Conservation (phyloP, 2,797 vertebrate genomes). For the Lindbergichthys nudifrons region DNA sequence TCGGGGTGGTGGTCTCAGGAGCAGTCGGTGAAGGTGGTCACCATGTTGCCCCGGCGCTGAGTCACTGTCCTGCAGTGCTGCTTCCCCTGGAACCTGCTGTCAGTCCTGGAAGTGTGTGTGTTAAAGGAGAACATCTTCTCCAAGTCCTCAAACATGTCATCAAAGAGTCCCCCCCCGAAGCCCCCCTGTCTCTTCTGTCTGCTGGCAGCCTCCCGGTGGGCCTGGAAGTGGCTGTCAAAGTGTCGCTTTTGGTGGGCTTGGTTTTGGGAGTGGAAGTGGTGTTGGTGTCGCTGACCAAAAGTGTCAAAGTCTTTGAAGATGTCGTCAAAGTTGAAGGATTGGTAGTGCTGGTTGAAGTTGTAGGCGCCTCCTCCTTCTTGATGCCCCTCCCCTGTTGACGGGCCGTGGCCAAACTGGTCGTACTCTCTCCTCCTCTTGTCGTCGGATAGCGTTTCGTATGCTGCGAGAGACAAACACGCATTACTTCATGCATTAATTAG, state of each 20-base stretch:
- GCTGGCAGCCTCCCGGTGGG: constrained; percentile 75
- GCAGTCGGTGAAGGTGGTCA: constrained; percentile 94
- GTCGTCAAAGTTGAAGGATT: constrained; percentile 93
- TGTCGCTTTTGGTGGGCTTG: constrained; percentile 81
- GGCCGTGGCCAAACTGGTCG: constrained; percentile 87
- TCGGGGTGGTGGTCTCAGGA: constrained; percentile 58
- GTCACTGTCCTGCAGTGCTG: constrained; percentile 97
- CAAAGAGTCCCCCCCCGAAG: constrained; percentile 85
- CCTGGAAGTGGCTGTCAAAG: constrained; percentile 93
- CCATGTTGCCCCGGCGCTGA: constrained; percentile 96
- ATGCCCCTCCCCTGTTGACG: constrained; percentile 76
- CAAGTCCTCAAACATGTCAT: constrained; percentile 95
- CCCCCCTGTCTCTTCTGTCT: constrained; percentile 64
- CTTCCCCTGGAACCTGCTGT: constrained; percentile 89
- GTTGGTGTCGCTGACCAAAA: constrained; percentile 89
- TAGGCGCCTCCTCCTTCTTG: constrained; percentile 57
- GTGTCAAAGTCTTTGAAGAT: constrained; percentile 93
- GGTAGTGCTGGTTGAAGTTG: constrained; percentile 88
- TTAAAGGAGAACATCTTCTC: constrained; percentile 98
- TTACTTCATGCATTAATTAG: neutral
- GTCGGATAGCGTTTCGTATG: constrained; percentile 95
- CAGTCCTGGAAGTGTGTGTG: constrained; percentile 85
- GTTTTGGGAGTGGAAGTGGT: constrained; percentile 77
- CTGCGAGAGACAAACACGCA: constrained; percentile 74
- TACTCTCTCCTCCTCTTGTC: constrained; percentile 91